Conservation (phyloP, 1,140 invertebrate species). For the Scaptomyza hsui region DNA sequence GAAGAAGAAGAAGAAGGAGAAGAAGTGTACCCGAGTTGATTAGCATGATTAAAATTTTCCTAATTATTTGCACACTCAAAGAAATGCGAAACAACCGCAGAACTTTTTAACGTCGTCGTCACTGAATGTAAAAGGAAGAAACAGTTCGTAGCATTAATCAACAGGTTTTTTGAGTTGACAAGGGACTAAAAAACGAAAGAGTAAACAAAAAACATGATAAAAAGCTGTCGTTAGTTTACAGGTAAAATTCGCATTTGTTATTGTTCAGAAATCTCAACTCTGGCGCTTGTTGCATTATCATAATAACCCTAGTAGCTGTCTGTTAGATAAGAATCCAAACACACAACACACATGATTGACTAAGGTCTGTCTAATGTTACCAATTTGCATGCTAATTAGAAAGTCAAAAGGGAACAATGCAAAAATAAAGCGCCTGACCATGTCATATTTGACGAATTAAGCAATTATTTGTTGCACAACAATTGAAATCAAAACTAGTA, state of each 20-base stretch:
- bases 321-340: constrained; percentile 28
- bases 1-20: too few relatives aligned
- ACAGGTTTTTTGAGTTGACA: constrained; percentile 29
- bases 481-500: constrained; percentile 47
- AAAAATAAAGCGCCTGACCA: constrained; percentile 13
- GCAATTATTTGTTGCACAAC: constrained; percentile 50
- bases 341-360: constrained; percentile 34
- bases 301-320: constrained; percentile 7
- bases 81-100: constrained; percentile 16
- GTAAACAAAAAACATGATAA: too few relatives aligned
- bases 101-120: constrained; percentile 6
- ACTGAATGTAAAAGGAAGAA: background rate
- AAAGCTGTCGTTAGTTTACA: constrained; percentile 10
- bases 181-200: background rate
- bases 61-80: constrained; percentile 49
- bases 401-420: constrained; percentile 34
- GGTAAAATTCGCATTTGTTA: background rate
- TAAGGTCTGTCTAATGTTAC: constrained; percentile 12
- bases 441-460: constrained; percentile 34
- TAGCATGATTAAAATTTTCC: constrained; percentile 54
- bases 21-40: constrained; percentile 47
- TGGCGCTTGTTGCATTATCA: constrained; percentile 21
- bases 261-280: background rate
- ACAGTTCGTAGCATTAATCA: constrained; percentile 40
- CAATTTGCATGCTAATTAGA: constrained; percentile 49